Base-by-base conservation (phyloP, 2,797 vertebrate species). In the Steatocranus sp. region DNA sequence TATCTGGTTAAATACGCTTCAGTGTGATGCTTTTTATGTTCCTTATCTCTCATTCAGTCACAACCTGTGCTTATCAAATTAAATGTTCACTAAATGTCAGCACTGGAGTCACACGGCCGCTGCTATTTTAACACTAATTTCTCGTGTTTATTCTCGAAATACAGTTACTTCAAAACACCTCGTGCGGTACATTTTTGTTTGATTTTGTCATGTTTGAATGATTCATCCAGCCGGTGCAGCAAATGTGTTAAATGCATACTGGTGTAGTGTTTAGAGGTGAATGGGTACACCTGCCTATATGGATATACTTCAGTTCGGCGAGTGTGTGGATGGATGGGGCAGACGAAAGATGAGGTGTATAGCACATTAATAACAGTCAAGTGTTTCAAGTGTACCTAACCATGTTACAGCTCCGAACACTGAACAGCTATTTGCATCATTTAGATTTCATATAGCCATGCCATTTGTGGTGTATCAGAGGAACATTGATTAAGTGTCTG, bases 41-140 rank as follows among this genome's bases (percentile, higher is more conserved):
- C 86, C 87, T 88, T 88, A 88, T 90, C 88, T 88, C 79, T 56
- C 38, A 68, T 79, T 88, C 83, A 79, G 79, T 88, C 54, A 77
- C 89, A 88, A 83, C 73, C 75, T 83, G 49, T 27, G 17, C 85
- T 90, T 83, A 90, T 91, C 78, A 89, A 88, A 92, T 90, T 70
- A 92, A 89, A 86, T 66, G 80, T 82, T 87, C 78, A 54, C 81
- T 84, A 91, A 90, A 90, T 87, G 87, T 91, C 82, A 90, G 80
- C 83, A 83, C 25, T 79, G 63, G 87, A 88, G 75, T 82, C 81
- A 12, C 38, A 30, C 7, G 34, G 51, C 70, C 78, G 83, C 84
- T 88, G 77, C 75, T 80, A 25, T 66, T 90, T 77, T 50, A 83
- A 79, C 85, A 81, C 53, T 78, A 9, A 78, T 83, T 86, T 86